Evolutionary conservation across 2,888 invertebrate genomes (phyloP).

Genomic region (Lysandra bellargus): DNA sequence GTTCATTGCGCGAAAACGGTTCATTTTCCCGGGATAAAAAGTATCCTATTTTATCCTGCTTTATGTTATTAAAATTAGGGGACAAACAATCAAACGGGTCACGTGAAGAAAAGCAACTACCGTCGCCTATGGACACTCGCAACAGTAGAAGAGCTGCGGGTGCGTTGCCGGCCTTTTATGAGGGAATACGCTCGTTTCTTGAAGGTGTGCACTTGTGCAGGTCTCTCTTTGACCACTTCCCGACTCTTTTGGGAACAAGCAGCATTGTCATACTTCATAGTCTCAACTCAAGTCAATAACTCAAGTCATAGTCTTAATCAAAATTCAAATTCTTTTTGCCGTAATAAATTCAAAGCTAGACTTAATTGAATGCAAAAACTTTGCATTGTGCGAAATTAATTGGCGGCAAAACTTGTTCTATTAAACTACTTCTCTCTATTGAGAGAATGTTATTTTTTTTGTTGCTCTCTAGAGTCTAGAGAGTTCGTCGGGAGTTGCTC

Average conservation of each 20-base stretch:
- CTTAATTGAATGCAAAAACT: background rate
- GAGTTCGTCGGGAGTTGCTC: too few species aligned
- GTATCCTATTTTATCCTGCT: too few species aligned
- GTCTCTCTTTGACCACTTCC: too few species aligned
- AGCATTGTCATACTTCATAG: background rate
- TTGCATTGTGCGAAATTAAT: conserved; percentile 17
- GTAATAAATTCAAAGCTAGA: background rate
- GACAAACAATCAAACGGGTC: too few species aligned
- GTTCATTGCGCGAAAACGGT: background rate
- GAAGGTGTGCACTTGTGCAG: too few species aligned
- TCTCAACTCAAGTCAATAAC: background rate
- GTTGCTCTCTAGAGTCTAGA: background rate
- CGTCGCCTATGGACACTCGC: too few species aligned
- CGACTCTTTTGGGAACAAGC: background rate
- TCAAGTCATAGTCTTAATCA: background rate
- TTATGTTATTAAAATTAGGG: too few species aligned
- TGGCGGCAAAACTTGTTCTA: background rate
- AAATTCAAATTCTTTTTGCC: background rate
- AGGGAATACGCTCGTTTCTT: too few species aligned
- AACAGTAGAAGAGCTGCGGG: too few species aligned
- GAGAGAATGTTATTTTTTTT: background rate
- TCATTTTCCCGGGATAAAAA: too few species aligned
- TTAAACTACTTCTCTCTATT: background rate
- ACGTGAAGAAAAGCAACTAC: too few species aligned
- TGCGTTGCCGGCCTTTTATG: too few species aligned